These are phyloP conservation scores for Melanostoma scalare DNA, from an alignment of 2,888 invertebrate genomes.

Conservation along the genomic window DNA sequence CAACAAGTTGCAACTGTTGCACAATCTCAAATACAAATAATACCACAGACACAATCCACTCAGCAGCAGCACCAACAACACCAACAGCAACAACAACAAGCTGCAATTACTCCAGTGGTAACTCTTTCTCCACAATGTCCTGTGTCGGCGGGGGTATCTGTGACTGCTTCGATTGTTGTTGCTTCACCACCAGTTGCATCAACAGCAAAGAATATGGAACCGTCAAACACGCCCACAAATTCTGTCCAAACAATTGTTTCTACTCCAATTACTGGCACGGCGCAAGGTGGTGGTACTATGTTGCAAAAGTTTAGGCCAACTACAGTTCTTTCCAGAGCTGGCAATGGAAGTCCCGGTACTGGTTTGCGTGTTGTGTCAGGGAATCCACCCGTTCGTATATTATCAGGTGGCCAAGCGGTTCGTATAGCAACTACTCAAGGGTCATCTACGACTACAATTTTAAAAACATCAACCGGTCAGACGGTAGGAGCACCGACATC, in stretches of 20 bases:
- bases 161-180: slow-evolving; percentile 62
- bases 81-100: slow-evolving; percentile 79
- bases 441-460: slow-evolving; percentile 76
- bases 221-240: slow-evolving; percentile 62
- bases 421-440: slow-evolving; percentile 79
- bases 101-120: slow-evolving; percentile 57
- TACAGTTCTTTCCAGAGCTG: slow-evolving; percentile 74
- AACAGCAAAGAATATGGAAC: slow-evolving; percentile 55
- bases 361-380: slow-evolving; percentile 73
- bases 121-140: slow-evolving; percentile 58
- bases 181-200: slow-evolving; percentile 57
- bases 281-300: slow-evolving; percentile 73
- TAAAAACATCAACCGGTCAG: slow-evolving; percentile 76
- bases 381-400: slow-evolving; percentile 81
- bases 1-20: slow-evolving; percentile 57
- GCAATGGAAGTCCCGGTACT: slow-evolving; percentile 67
- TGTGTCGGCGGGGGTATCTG: slow-evolving; percentile 49
- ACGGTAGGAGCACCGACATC: slow-evolving; percentile 77
- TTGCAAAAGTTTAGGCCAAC: slow-evolving; percentile 78
- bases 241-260: slow-evolving; percentile 62
- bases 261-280: slow-evolving; percentile 51
- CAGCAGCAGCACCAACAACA: slow-evolving; percentile 40
- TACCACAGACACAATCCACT: slow-evolving; percentile 44
- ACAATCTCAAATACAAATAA: slow-evolving; percentile 64
- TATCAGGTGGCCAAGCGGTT: slow-evolving; percentile 79